Evolutionary conservation across 2,113 vertebrate genomes (phyloP).

Genomic region (Zeus faber): DNA sequence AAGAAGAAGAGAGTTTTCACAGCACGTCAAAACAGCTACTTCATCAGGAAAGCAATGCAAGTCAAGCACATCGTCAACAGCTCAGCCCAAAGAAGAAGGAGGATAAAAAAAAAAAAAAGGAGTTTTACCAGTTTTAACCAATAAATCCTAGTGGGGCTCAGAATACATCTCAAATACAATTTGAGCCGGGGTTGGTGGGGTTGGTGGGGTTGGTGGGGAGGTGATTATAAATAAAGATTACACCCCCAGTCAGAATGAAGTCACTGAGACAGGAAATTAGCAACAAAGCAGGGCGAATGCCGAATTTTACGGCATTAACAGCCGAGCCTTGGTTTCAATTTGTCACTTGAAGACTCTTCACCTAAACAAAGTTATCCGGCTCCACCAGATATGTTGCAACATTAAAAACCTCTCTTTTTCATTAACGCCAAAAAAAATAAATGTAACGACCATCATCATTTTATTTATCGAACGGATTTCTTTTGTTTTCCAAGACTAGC

Average conservation of each 20-base stretch:
- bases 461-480: constrained; percentile 17
- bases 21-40: neutral
- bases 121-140: too few relatives aligned
- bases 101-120: neutral
- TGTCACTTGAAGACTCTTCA: constrained; percentile 21
- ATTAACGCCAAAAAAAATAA: neutral
- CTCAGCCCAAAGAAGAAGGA: neutral
- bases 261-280: constrained; percentile 12
- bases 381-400: neutral
- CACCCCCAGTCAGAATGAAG: neutral
- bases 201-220: too few relatives aligned
- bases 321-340: constrained; percentile 9
- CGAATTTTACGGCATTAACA: neutral
- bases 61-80: too few relatives aligned
- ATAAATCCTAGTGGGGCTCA: neutral
- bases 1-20: constrained; percentile 17
- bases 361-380: constrained; percentile 7
- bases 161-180: neutral
- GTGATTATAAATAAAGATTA: neutral
- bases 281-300: constrained; percentile 4
- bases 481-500: constrained; percentile 24
- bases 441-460: constrained; percentile 10
- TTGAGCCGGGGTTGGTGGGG: too few relatives aligned
- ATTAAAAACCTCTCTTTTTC: neutral
- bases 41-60: neutral